These are phyloP conservation scores for Solenodon paradoxus DNA, from an alignment of 2,113 vertebrate genomes.

Conservation along the genomic window DNA sequence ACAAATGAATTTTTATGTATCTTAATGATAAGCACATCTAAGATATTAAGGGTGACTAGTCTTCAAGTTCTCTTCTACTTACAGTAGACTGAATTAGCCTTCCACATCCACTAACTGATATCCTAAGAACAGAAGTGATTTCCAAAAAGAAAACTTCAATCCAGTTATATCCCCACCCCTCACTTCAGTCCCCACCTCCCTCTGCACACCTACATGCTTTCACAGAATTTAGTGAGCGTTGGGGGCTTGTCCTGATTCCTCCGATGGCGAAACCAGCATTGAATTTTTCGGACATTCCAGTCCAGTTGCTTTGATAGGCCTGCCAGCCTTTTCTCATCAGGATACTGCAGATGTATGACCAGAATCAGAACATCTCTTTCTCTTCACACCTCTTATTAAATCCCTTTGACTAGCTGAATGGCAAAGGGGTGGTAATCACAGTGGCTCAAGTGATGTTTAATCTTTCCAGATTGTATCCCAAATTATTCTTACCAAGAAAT, in stretches of 20 bases:
- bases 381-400: conserved; percentile 25
- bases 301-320: conserved; percentile 98
- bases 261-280: conserved; percentile 97
- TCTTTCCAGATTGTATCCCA: conserved; percentile 1
- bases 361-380: conserved; percentile 57
- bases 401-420: not conserved
- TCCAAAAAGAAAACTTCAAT: conserved; percentile 10
- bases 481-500: not conserved
- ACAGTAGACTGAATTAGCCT: not conserved
- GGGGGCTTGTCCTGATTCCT: conserved; percentile 98
- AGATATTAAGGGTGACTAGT: not conserved
- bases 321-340: conserved; percentile 91
- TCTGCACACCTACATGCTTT: conserved; percentile 95
- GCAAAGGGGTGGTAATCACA: not conserved
- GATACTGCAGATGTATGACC: conserved; percentile 84
- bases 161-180: not conserved
- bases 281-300: conserved; percentile 95
- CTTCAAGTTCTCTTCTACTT: not conserved
- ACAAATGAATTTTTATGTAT: not conserved
- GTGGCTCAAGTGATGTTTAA: not conserved
- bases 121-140: not conserved
- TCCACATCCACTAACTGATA: not conserved
- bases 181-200: not conserved
- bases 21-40: not conserved
- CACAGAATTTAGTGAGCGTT: conserved; percentile 95